Percentiles rank a stretch among this genome's conserved stretches.
Evolutionary conservation across 2,797 vertebrate species (phyloP).

Genomic region (Sphenodon punctatus): DNA sequence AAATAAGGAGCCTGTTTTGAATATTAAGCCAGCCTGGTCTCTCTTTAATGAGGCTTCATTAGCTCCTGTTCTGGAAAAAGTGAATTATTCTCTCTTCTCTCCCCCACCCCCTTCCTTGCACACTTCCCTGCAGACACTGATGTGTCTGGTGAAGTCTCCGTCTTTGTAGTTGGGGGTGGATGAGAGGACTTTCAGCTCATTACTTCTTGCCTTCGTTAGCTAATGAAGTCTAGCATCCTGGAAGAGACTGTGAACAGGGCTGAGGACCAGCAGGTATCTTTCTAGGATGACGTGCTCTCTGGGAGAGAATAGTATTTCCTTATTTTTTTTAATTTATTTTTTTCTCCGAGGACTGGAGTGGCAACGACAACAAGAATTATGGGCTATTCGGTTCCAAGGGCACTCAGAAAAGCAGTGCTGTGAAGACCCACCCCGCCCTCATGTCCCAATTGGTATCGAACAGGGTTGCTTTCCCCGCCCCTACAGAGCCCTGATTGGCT

Average conservation of each 20-base stretch:
- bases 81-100: not conserved
- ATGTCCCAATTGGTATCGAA: no score
- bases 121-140: not conserved
- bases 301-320: not conserved
- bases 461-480: no score
- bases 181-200: not conserved
- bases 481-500: no score
- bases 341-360: not conserved
- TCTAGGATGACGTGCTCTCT: not conserved
- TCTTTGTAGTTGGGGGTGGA: not conserved
- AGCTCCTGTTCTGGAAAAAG: not conserved
- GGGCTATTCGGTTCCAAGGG: no score
- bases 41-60: not conserved
- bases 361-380: no score
- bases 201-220: not conserved
- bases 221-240: not conserved
- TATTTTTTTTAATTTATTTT: not conserved
- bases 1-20: not conserved
- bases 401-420: no score
- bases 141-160: not conserved
- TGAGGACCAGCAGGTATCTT: not conserved
- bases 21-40: not conserved
- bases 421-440: no score
- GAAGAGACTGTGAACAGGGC: not conserved
- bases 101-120: not conserved